These are phyloP conservation scores for Drosophila repleta DNA, from an alignment of 1,140 invertebrate species.

Conservation along the genomic window DNA sequence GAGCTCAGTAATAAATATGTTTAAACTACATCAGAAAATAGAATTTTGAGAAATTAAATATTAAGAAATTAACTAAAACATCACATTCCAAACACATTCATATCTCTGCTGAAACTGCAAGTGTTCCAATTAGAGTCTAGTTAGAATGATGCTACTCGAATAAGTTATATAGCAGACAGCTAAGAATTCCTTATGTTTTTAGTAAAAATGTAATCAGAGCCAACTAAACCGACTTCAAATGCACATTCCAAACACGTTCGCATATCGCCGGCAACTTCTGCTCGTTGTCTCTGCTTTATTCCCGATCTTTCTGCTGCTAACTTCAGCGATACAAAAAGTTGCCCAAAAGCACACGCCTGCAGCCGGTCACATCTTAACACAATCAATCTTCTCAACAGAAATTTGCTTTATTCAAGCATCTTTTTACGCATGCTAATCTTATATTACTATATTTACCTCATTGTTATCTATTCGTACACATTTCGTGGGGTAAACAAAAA, in stretches of 20 bases:
- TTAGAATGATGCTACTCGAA: neutral
- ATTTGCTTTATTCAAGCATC: neutral
- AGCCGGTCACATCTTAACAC: no score
- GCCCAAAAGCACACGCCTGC: neutral
- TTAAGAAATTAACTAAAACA: no score
- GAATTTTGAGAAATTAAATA: no score
- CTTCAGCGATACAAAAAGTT: neutral
- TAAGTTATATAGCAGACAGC: neutral
- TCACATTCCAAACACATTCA: no score
- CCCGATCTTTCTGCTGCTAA: neutral
- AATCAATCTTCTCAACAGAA: neutral
- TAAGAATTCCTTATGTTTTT: no score
- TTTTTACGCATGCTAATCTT: neutral
- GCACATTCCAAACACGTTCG: neutral
- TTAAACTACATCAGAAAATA: no score
- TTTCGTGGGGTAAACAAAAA: constrained; percentile 8
- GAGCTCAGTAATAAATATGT: no score
- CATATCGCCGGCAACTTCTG: neutral
- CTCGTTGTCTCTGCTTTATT: constrained; percentile 2
- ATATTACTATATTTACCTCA: constrained; percentile 32
- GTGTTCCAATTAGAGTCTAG: neutral
- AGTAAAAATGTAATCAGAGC: no score
- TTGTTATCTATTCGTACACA: constrained; percentile 25
- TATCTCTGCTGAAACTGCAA: neutral
- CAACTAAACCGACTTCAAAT: neutral